Evolutionary conservation across 2,797 vertebrate genomes (phyloP).

Genomic region (Glyptemys insculpta): DNA sequence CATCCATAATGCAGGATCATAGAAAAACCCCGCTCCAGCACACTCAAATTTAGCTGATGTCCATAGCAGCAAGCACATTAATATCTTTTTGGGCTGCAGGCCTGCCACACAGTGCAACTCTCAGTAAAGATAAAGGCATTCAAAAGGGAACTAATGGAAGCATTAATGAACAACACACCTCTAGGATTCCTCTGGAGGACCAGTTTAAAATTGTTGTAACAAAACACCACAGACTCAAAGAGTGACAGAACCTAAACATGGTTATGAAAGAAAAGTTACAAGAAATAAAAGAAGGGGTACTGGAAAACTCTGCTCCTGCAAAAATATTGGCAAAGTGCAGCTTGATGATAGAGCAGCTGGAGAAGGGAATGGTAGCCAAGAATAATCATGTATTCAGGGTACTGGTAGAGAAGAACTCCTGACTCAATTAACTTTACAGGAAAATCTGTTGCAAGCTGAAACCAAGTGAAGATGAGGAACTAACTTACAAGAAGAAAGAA

Average conservation of each 20-base stretch:
- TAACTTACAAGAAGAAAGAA: conserved; percentile 1
- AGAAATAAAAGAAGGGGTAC: not conserved
- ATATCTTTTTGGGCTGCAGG: not conserved
- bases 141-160: conserved; percentile 27
- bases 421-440: not conserved
- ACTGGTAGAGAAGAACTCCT: not conserved
- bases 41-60: conserved; percentile 8
- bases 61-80: not conserved
- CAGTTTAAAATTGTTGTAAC: conserved; percentile 23
- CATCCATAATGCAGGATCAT: not conserved
- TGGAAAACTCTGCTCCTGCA: not conserved
- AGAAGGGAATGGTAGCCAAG: not conserved
- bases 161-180: conserved; percentile 31
- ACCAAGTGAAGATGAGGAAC: not conserved
- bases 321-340: not conserved
- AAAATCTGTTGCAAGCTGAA: not conserved
- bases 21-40: not conserved
- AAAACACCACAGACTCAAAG: not conserved
- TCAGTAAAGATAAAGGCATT: conserved; percentile 27
- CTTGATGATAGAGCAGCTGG: not conserved
- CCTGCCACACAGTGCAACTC: fast-evolving
- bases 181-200: conserved; percentile 5
- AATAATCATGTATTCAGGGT: not conserved
- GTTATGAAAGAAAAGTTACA: conserved; percentile 9
- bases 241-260: not conserved